A percentile compares a stretch with the other conserved stretches of the same genome.
Evolutionary conservation across 1,140 invertebrate genomes (phyloP).

Genomic region (Magallana gigas): DNA sequence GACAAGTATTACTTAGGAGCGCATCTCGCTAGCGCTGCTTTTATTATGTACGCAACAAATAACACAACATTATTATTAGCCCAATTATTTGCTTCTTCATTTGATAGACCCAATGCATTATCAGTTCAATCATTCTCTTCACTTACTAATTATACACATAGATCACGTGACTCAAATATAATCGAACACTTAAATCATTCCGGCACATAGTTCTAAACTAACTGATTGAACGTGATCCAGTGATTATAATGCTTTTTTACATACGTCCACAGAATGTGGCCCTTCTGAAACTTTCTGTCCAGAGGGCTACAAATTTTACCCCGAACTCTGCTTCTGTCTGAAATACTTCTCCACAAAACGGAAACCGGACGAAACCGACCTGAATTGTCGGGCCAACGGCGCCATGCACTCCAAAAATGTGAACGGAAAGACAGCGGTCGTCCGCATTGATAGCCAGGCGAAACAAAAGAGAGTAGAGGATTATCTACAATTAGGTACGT

Average conservation of each 20-base stretch:
- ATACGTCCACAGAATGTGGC: not conserved
- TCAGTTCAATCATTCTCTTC: no score
- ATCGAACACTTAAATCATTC: no score
- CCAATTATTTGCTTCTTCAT: no score
- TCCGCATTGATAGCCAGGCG: not conserved
- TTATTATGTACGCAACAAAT: no score
- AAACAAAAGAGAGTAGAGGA: not conserved
- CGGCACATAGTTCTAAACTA: no score
- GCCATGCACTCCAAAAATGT: not conserved
- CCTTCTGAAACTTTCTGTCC: not conserved
- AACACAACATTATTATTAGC: no score
- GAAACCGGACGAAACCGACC: not conserved
- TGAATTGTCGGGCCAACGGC: not conserved
- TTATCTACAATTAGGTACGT: not conserved
- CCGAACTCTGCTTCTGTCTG: not conserved
- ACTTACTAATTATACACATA: no score
- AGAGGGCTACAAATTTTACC: not conserved
- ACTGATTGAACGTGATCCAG: not conserved
- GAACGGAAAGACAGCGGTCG: not conserved
- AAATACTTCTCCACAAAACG: not conserved
- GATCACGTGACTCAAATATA: no score
- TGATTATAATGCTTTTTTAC: not conserved
- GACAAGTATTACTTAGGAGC: no score
- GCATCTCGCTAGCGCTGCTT: no score
- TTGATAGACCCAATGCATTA: no score